These are phyloP conservation scores for Calameuta idolon DNA, from an alignment of 2,888 invertebrate species.

Conservation along the genomic window DNA sequence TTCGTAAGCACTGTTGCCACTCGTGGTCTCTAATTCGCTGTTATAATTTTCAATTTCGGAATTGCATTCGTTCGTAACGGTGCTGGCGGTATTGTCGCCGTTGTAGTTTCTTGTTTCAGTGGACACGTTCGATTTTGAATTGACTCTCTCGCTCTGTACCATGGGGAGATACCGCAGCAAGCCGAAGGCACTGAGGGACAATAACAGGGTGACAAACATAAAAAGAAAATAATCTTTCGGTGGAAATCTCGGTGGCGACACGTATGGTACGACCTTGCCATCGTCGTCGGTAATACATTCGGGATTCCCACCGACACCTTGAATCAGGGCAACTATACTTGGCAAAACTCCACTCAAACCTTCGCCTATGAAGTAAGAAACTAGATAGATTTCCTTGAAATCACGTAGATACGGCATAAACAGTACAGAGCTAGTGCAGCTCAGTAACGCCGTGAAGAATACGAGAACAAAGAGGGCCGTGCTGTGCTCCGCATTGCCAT, in stretches of 20 bases:
- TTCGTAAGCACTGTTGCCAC: not conserved
- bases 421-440: conserved; percentile 87
- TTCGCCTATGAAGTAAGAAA: conserved; percentile 86
- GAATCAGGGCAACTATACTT: conserved; percentile 80
- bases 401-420: conserved; percentile 88
- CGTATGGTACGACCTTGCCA: conserved; percentile 59
- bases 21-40: not conserved
- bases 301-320: conserved; percentile 81
- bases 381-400: conserved; percentile 80
- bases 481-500: conserved; percentile 71
- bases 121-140: not conserved
- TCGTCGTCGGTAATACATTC: conserved; percentile 59
- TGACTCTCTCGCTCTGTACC: conserved; percentile 26
- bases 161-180: conserved; percentile 40
- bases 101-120: not conserved
- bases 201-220: conserved; percentile 73
- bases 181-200: conserved; percentile 71
- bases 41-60: not conserved
- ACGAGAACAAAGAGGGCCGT: conserved; percentile 74
- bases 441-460: conserved; percentile 79
- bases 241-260: conserved; percentile 72
- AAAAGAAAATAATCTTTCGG: conserved; percentile 75
- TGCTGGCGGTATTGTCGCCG: not conserved
- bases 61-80: not conserved
- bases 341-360: conserved; percentile 86